Evolutionary conservation across 1,140 invertebrate genomes (phyloP).

Genomic region (Drosophila persimilis): DNA sequence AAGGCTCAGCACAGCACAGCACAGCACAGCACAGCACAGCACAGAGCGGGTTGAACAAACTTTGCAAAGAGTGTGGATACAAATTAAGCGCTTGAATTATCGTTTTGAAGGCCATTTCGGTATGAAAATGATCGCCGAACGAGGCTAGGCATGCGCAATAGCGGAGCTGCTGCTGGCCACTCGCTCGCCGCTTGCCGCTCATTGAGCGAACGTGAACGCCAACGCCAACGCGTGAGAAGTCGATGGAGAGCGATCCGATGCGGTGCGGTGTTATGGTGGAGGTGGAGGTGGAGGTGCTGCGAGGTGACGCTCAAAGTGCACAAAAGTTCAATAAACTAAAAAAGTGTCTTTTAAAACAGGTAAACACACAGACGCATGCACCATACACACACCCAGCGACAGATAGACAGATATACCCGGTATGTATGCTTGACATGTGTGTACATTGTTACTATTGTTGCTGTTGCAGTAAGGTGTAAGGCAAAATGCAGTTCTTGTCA

Average conservation of each 20-base stretch:
- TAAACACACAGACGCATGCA: conserved; percentile 50
- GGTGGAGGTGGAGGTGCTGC: conserved; percentile 2
- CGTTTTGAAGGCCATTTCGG: conserved; percentile 79
- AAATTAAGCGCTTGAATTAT: conserved; percentile 80
- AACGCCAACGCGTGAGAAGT: conserved; percentile 60
- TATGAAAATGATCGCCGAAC: conserved; percentile 71
- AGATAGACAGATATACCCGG: conserved; percentile 17
- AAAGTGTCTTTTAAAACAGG: conserved; percentile 77
- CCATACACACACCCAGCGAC: conserved; percentile 7
- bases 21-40: conserved; percentile 25
- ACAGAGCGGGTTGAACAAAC: conserved; percentile 74
- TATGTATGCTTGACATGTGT: conserved; percentile 35
- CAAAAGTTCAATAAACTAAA: conserved; percentile 79
- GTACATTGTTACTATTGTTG: conserved; percentile 32
- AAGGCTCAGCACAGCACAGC: conserved; percentile 24
- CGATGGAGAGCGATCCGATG: conserved; percentile 17
- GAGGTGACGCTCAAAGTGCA: conserved; percentile 65
- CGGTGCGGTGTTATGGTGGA: background rate
- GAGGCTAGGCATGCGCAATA: conserved; percentile 77
- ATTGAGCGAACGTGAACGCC: conserved; percentile 1
- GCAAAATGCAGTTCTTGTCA: conserved; percentile 75
- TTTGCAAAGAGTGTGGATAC: conserved; percentile 74
- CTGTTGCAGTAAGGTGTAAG: conserved; percentile 48
- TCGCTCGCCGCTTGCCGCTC: background rate
- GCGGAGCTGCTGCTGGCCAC: conserved; percentile 21